Conservation (phyloP, 2,888 invertebrate species). For the Lepidochitona cinerea region DNA sequence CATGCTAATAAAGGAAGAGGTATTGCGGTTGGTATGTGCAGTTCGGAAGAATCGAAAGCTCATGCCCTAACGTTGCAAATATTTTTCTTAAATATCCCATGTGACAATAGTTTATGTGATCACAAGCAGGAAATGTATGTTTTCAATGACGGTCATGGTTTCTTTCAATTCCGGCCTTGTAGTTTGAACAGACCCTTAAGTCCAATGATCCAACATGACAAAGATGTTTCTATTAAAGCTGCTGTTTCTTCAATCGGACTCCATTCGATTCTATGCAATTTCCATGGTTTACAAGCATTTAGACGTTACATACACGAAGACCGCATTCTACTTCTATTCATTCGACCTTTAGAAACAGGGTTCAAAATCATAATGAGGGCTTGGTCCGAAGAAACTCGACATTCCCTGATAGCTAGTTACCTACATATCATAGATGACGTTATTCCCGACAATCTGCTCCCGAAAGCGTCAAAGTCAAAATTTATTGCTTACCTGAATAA, state of each 20-base stretch:
- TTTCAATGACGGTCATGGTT: constrained; percentile 14
- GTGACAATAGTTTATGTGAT: background rate
- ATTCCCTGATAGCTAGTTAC: background rate
- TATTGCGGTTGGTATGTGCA: background rate
- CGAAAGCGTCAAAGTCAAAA: background rate
- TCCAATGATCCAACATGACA: constrained; percentile 17
- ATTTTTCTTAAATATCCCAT: constrained; percentile 12
- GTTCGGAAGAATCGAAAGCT: background rate
- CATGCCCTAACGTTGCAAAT: constrained; percentile 8
- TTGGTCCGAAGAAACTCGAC: background rate
- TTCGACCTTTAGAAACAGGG: constrained; percentile 15
- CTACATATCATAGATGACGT: background rate
- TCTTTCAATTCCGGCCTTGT: constrained; percentile 2
- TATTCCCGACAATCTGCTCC: constrained; percentile 6
- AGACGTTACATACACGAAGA: background rate
- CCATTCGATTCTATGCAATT: constrained; percentile 8
- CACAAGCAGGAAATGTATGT: constrained; percentile 4
- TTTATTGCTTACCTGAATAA: background rate
- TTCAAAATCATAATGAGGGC: constrained; percentile 13
- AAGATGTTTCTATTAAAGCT: background rate
- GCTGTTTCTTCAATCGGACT: background rate
- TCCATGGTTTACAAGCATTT: constrained; percentile 12
- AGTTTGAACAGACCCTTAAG: background rate
- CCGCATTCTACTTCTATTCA: background rate
- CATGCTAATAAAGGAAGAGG: constrained; percentile 1